Base-by-base conservation (phyloP, 2,797 vertebrate genomes). In the Botia almorhae region DNA sequence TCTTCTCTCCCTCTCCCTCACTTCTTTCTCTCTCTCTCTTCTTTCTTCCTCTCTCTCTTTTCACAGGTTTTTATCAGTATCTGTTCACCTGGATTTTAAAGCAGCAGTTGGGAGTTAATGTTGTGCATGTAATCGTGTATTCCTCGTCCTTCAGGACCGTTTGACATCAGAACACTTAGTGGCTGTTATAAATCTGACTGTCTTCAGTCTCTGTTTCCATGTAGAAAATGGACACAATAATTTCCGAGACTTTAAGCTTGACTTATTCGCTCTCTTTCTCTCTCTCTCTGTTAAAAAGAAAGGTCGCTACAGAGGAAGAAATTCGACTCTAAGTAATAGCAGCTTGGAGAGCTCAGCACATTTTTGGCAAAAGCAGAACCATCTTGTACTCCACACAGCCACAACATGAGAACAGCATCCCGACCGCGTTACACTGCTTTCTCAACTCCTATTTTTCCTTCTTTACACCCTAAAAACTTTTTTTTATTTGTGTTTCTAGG, bases 311-410 rank as follows among this genome's bases (percentile, higher is more conserved):
- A 78, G 69, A 48, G 82, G 68, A 17, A 85, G 86, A 85, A 88
- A 88, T 84, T 75, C 23, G 85, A 88, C 81, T 82, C 87, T 87
- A 84, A 86, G 82, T 81, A 82, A 82, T 83, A 87, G 84, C 87
- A 88, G 82, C 85, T 84, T 83, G 26, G 63, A 80, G 82, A 75
- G 53, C 70, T 81, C 68, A 69, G 76, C 80, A 74, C 81, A 83
- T 86, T 80, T 81, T 87, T 85, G 84, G 86, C 86, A 87, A 43
- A 51, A 82, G 81, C 3, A n/a, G n/a, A 78, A 71, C 60, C 65
- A 51, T 72, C 21, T 36, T 48, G 67, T 74, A 39, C 67, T 82
- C 72, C 69, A 55, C 58, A 79, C 48, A 61, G 16, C 36, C 33
- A 67, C 84, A 82, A 81, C 78, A 73, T 39, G 71, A 85, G 84